Evolutionary conservation across 2,888 invertebrate species (phyloP).

Genomic region (Calliopum simillimum): DNA sequence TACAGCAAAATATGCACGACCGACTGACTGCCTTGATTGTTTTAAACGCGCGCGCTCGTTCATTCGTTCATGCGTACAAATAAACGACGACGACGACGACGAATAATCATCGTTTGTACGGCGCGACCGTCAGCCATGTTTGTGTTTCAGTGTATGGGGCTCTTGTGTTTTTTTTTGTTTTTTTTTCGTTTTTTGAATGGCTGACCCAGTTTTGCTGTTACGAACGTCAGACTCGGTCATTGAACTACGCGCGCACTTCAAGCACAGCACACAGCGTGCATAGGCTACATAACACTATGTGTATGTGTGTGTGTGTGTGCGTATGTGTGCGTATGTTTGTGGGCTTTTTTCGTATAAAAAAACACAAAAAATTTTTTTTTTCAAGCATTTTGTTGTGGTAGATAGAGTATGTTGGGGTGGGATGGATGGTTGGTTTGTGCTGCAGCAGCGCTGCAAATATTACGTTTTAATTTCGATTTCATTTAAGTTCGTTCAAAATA

Average conservation of each 20-base stretch:
- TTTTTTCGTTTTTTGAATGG: neutral
- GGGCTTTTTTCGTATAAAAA: neutral
- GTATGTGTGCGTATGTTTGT: neutral
- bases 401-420: neutral
- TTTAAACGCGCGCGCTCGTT: neutral
- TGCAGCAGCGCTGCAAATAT: constrained; percentile 25
- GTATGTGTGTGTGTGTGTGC: neutral
- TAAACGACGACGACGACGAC: too few relatives aligned
- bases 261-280: neutral
- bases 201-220: constrained; percentile 59
- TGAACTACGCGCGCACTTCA: constrained; percentile 51
- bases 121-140: constrained; percentile 12
- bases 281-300: neutral
- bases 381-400: neutral
- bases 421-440: neutral
- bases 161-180: too few relatives aligned
- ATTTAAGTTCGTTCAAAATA: constrained; percentile 16
- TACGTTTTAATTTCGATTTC: constrained; percentile 36
- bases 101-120: neutral
- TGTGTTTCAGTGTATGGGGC: neutral
- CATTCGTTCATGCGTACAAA: neutral
- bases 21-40: constrained; percentile 7
- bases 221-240: constrained; percentile 59
- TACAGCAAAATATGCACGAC: neutral
- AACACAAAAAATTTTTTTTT: neutral